A percentile compares a stretch with the other conserved stretches of the same genome.
phyloP scores from a whole-genome alignment of 2,888 invertebrate species.

The Andrena flavipes region DNA sequence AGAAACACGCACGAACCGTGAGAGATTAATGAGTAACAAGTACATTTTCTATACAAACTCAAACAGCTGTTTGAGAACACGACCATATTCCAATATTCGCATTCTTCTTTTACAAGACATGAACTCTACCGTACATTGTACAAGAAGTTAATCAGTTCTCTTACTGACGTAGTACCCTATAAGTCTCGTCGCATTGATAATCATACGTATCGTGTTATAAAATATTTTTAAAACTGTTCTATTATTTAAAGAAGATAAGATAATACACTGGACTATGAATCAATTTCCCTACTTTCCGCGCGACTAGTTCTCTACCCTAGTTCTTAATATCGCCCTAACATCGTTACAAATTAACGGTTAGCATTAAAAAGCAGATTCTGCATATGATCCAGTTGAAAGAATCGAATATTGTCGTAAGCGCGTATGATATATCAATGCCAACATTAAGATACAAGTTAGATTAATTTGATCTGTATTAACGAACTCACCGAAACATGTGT shows the following conservation, averaged over 20 bases:
- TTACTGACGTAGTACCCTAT: not conserved
- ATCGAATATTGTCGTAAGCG: not conserved
- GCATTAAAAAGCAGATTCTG: not conserved
- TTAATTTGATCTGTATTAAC: not conserved
- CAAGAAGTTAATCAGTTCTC: slow-evolving; percentile 6
- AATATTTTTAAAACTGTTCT: not conserved
- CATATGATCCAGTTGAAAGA: not conserved
- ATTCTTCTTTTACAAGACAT: slow-evolving; percentile 47
- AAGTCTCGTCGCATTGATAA: slow-evolving; percentile 15
- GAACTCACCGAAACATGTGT: slow-evolving; percentile 58
- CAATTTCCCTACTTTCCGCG: not conserved
- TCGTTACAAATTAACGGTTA: not conserved
- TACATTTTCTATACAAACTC: not conserved
- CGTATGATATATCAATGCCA: slow-evolving; percentile 23
- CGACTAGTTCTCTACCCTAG: not conserved
- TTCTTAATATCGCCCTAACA: no score
- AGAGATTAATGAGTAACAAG: not conserved
- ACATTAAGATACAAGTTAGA: no score
- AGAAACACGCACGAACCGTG: no score
- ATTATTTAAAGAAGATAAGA: slow-evolving; percentile 19
- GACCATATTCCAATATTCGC: slow-evolving; percentile 71
- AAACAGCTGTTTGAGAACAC: slow-evolving; percentile 62
- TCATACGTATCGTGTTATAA: slow-evolving; percentile 19
- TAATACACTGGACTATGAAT: not conserved
- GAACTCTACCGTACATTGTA: not conserved